phyloP scores from a whole-genome alignment of 2,113 vertebrate genomes.

The Salminus brasiliensis region DNA sequence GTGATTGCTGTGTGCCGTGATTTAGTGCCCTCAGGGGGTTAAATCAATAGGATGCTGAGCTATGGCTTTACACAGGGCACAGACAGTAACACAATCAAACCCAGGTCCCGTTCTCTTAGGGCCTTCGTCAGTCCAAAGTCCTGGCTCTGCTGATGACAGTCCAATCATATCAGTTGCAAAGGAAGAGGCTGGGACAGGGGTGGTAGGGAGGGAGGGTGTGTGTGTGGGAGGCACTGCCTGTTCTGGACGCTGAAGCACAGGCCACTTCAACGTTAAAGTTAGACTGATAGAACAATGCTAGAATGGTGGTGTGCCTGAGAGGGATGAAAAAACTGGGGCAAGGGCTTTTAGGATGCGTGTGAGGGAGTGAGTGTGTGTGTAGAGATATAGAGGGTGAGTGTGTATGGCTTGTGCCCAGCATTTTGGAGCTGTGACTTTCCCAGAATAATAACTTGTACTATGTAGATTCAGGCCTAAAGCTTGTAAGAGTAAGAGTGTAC shows the following conservation, averaged over 20 bases:
- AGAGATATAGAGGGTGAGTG: neutral
- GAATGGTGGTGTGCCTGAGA: slow-evolving; percentile 40
- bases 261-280: slow-evolving; percentile 18
- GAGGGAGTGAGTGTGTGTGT: neutral
- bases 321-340: slow-evolving; percentile 46
- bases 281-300: slow-evolving; percentile 34
- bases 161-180: slow-evolving; percentile 33
- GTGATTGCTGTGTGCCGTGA: slow-evolving; percentile 48
- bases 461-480: too few relatives aligned
- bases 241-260: neutral
- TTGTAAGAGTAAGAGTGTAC: too few relatives aligned
- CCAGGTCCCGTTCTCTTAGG: neutral
- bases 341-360: slow-evolving; percentile 39
- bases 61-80: slow-evolving; percentile 20
- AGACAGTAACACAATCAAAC: slow-evolving; percentile 18
- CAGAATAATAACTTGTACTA: too few relatives aligned
- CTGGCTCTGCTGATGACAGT: neutral
- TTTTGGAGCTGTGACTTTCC: neutral
- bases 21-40: slow-evolving; percentile 54
- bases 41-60: slow-evolving; percentile 58
- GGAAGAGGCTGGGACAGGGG: neutral
- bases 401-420: neutral
- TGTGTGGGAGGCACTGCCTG: neutral
- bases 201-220: too few relatives aligned
- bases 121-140: neutral